Base-by-base conservation (phyloP, 35 echinoderm and acorn worm species). In the Diadema setosum region DNA sequence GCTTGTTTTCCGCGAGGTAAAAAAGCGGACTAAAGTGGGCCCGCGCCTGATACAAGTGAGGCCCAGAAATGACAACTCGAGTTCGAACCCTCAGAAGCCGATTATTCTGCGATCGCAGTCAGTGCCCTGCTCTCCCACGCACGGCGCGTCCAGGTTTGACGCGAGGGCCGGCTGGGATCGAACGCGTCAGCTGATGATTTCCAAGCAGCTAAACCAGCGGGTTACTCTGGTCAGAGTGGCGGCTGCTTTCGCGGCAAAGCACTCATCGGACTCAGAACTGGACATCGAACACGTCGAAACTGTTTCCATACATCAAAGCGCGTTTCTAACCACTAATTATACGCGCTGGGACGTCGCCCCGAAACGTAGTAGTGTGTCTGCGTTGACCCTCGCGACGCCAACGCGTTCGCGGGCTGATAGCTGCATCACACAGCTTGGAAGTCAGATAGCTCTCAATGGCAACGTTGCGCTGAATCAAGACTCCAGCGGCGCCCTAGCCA, bases 1-100 rank as follows among this genome's bases (percentile, higher is more conserved):
- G 43, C 58, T 93, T 12, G 76, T 93, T 20, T 93, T 88, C 45
- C 52, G 87, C 24, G 91, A 93, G 36, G 91, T 93, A 20, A 44
- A 81, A 42, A 82, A 93, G 45, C 55, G 91, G 60, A 46, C 80
- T 36, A 88, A 69, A 88, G 86, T 84, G n/a, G 76, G 58, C 42
- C 61, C 86, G 42, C 44, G 26, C 56, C 42, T 50, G 36, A 27
- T 87, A 2, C 42, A 88, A 17, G 87, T 93, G 41, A 83, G 55
- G 39, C 78, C 75, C 0, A 18, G 81, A 34, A 83, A 26, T 25
- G 80, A 64, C 11, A 87, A 9, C 9, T 20, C 73, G 35, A 78
- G 73, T 78, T 25, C 35, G 0, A 26, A n/a, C 27, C 36, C n/a
- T 25, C 33, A 21, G n/a, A 21, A 44, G 24, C 73, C 73, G 35